Conservation (phyloP, 2,113 vertebrate genomes). For the Limanda limanda region DNA sequence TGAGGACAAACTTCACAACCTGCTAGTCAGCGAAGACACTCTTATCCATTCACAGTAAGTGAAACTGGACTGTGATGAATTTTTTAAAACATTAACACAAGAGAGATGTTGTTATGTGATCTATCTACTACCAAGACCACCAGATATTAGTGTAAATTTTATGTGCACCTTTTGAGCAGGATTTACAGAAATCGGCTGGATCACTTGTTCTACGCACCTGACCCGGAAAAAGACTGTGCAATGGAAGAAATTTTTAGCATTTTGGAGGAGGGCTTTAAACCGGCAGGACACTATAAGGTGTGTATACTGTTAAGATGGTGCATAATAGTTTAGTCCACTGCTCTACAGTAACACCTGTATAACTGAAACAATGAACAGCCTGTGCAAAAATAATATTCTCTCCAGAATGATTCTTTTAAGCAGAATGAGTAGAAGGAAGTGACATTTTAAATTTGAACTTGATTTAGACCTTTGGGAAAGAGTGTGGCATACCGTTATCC, state of each 20-base stretch:
- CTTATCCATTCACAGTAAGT: constrained; percentile 73
- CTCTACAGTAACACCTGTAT: too few species aligned
- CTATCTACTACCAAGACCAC: not conserved
- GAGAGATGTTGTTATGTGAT: not conserved
- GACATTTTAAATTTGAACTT: constrained; percentile 5
- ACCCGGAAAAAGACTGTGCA: constrained; percentile 76
- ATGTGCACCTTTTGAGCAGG: constrained; percentile 64
- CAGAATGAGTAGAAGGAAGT: too few species aligned
- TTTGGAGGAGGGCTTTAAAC: constrained; percentile 85
- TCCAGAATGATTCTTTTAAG: too few species aligned
- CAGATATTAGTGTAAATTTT: constrained; percentile 7
- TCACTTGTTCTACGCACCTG: constrained; percentile 85
- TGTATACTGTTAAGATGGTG: not conserved
- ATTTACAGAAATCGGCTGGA: constrained; percentile 83
- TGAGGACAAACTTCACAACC: constrained; percentile 85
- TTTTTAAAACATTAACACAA: too few species aligned
- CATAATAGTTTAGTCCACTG: too few species aligned
- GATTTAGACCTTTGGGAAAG: constrained; percentile 69
- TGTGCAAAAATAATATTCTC: too few species aligned
- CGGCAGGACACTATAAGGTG: constrained; percentile 75
- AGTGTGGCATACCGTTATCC: constrained; percentile 79
- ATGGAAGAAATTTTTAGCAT: constrained; percentile 83
- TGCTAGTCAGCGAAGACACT: constrained; percentile 75
- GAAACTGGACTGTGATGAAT: not conserved
- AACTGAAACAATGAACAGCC: too few species aligned